Base-by-base conservation (phyloP, 2,888 invertebrate species). In the Osmoderma eremita region DNA sequence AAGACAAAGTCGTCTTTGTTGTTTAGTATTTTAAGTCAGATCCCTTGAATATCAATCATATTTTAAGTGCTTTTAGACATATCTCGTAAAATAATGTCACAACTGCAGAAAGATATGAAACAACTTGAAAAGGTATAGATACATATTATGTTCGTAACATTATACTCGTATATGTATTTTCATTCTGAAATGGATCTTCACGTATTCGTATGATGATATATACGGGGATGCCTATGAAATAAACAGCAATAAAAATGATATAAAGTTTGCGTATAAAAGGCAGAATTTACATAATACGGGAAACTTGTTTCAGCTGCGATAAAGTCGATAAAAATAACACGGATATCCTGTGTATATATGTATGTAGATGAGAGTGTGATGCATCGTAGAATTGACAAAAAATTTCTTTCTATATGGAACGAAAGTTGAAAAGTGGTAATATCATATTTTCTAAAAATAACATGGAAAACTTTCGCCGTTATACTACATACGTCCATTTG, bases 201-300 rank as follows among this genome's bases (percentile, higher is more conserved):
- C 20, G 18, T 15, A 53, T 53, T 30, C 30, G 13, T 53, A 53
- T 53, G 50, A n/a, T n/a, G 30, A 51, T 51, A 51, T 51, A 51
- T 51, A 30, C 24, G 30, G 30, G 50, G 24, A 30, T 24, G 50
- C 24, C 53, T 53, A 38, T 18, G 53, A 53, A 38, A 53, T 53
- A 53, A 38, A 53, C 38, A 53, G 53, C 53, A 62, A 65, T 65
- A 67, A 67, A 67, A 48, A 39, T 45, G 67, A 63, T 63, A 63
- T 67, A 63, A 63, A 63, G 54, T 22, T 38, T 42, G 48, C 45
- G 56, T 63, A 67, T 53, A 53, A 67, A 67, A 63, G 38, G 67
- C 48, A 45, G 50, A 56, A 67, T 67, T 67, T 67, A 56, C 67
- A 67, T 67, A 56, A 63, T 53, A 67, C 48, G 41, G 50, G 50